These are phyloP conservation scores for Drosophila dives DNA, from an alignment of 2,888 invertebrate genomes.

Conservation along the genomic window DNA sequence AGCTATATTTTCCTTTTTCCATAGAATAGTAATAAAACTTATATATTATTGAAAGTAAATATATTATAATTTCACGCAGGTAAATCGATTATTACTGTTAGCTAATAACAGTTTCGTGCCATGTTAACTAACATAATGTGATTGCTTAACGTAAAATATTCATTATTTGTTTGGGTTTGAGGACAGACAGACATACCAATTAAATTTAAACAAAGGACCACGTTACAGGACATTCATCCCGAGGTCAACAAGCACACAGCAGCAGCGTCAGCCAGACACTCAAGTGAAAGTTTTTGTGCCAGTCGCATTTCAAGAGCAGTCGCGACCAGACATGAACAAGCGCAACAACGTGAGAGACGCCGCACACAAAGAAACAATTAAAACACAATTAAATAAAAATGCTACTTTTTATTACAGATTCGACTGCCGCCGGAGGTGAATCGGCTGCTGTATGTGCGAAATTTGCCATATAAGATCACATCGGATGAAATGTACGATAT, in stretches of 20 bases:
- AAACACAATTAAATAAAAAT: conserved; percentile 32
- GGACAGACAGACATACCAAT: conserved; percentile 69
- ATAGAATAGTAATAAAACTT: not conserved
- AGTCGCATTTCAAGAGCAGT: conserved; percentile 64
- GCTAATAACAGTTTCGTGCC: conserved; percentile 14
- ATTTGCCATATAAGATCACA: conserved; percentile 99
- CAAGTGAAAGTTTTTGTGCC: conserved; percentile 69
- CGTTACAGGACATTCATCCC: conserved; percentile 78
- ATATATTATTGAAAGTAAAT: not conserved
- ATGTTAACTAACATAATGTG: conserved; percentile 21
- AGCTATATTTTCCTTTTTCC: not conserved
- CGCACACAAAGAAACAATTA: conserved; percentile 23
- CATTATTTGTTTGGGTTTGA: conserved; percentile 73
- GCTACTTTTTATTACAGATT: conserved; percentile 87
- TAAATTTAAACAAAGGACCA: conserved; percentile 78
- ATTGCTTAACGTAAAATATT: conserved; percentile 24
- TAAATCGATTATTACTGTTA: not conserved
- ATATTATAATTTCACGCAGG: not conserved
- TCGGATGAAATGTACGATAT: conserved; percentile 99
- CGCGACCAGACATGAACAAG: conserved; percentile 80
- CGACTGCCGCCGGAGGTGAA: conserved; percentile 99
- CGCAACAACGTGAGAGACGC: conserved; percentile 82
- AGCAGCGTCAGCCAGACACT: conserved; percentile 33
- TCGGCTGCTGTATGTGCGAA: conserved; percentile 97
- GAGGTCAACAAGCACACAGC: conserved; percentile 59